Evolutionary conservation across 2,113 vertebrate species (phyloP).

Genomic region (Pterocles burchelli): DNA sequence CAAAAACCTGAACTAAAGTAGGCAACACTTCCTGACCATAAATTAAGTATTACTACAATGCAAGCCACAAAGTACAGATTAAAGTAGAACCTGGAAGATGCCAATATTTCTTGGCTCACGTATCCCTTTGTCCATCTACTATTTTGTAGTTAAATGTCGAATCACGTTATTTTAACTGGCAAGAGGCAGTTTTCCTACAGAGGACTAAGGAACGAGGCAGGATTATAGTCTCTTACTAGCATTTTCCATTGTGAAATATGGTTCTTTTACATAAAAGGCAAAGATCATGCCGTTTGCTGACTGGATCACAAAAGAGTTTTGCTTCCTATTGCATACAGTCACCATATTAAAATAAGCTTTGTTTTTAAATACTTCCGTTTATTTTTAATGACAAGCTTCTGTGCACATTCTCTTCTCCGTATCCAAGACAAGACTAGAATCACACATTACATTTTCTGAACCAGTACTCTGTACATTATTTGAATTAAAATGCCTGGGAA

Average conservation of each 20-base stretch:
- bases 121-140: background rate
- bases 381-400: background rate
- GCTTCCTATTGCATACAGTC: background rate
- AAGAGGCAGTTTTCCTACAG: background rate
- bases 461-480: background rate
- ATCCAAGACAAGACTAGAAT: background rate
- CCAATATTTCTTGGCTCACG: background rate
- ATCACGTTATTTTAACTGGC: background rate
- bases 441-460: background rate
- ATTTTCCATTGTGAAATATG: background rate
- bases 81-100: background rate
- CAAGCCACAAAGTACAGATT: background rate
- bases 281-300: background rate
- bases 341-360: background rate
- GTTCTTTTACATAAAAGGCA: background rate
- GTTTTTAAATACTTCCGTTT: background rate
- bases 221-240: background rate
- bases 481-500: background rate
- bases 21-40: background rate
- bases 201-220: background rate
- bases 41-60: background rate
- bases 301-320: background rate
- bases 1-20: background rate
- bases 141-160: background rate
- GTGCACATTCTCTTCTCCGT: rapidly evolving